Evolutionary conservation across 2,888 invertebrate species (phyloP), one percentile per base, ranked within the genome.

Genomic region (Brachypalpus laphriformis): DNA sequence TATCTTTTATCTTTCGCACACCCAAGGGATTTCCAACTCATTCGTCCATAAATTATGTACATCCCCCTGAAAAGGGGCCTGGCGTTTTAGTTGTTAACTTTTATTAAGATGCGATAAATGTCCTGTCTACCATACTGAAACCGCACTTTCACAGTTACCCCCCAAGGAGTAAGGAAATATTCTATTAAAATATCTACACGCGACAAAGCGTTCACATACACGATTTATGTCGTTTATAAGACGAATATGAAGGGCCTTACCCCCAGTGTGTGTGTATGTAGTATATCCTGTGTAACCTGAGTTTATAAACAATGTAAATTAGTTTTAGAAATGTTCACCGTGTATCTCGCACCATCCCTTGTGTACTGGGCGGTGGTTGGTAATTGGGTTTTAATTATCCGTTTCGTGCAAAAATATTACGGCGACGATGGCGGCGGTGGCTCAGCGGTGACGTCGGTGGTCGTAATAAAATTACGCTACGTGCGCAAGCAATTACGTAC

Each of bases 381-480:
- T 82, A 82, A 82, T 82, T 82, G 75, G 81, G 70, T 82, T 82
- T 82, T 82, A 75, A 82, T 82, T 82, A 82, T 82, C 81, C 75
- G 75, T 63, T 82, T 34, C 75, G 25, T 63, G 75, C 70, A 75
- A 70, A 82, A 75, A 75, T 70, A 66, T 75, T 40, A 81, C 20
- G 45, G 40, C 40, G 25, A 59, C 61, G 56, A 40, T 66, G 57
- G 59, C 16, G 40, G 37, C 31, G 75, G 22, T 28, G 54, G 47
- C 54, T 59, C 37, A n/a, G 25, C 20, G 63, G 37, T 18, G 63
- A 28, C 18, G 25, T 8, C 14, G 31, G 51, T 18, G 80, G 61
- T 74, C 47, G 66, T 81, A 81, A 81, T 81, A 42, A 81, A 81
- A 81, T 81, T 81, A 81, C 25, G 28, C 45, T 25, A 59, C 34